A percentile compares a stretch with the other conserved stretches of the same genome.
Conservation (phyloP, 2,888 invertebrate species). For the Pollenia griseotomentosa region DNA sequence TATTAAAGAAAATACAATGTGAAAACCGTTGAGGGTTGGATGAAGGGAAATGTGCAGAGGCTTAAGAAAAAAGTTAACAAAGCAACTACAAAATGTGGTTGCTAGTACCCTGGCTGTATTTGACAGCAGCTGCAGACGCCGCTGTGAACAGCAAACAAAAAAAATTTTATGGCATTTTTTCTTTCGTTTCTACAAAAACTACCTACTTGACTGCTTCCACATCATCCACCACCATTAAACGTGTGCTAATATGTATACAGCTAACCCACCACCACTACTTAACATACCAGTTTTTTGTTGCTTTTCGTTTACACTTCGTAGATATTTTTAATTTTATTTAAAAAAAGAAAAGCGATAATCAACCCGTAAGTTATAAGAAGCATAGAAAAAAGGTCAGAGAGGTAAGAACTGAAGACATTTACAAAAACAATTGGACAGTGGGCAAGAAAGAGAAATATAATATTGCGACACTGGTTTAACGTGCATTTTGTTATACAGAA, state of each 20-base stretch:
- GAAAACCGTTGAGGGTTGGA: slow-evolving; percentile 36
- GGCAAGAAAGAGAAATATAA: slow-evolving; percentile 50
- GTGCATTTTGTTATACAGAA: slow-evolving; percentile 64
- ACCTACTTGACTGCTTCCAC: slow-evolving; percentile 63
- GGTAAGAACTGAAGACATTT: slow-evolving; percentile 32
- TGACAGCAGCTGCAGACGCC: slow-evolving; percentile 59
- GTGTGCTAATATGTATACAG: neutral
- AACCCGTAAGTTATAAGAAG: slow-evolving; percentile 46
- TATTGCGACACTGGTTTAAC: slow-evolving; percentile 18
- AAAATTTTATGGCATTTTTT: slow-evolving; percentile 68
- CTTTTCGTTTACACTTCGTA: slow-evolving; percentile 26
- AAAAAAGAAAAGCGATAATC: slow-evolving; percentile 61
- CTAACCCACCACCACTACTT: slow-evolving; percentile 53
- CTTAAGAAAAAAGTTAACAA: slow-evolving; percentile 46
- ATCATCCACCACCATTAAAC: slow-evolving; percentile 41
- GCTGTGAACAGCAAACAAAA: slow-evolving; percentile 50
- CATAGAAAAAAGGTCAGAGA: slow-evolving; percentile 38
- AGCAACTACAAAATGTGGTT: slow-evolving; percentile 65
- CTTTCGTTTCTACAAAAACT: slow-evolving; percentile 71
- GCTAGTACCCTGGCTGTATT: slow-evolving; percentile 37
- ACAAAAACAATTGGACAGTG: neutral
- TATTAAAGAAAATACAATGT: slow-evolving; percentile 31
- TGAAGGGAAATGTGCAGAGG: slow-evolving; percentile 31
- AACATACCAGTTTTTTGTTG: slow-evolving; percentile 14
- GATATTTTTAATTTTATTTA: slow-evolving; percentile 55